phyloP scores from a whole-genome alignment of 2,797 vertebrate genomes.

The Eurystomus glaucurus region DNA sequence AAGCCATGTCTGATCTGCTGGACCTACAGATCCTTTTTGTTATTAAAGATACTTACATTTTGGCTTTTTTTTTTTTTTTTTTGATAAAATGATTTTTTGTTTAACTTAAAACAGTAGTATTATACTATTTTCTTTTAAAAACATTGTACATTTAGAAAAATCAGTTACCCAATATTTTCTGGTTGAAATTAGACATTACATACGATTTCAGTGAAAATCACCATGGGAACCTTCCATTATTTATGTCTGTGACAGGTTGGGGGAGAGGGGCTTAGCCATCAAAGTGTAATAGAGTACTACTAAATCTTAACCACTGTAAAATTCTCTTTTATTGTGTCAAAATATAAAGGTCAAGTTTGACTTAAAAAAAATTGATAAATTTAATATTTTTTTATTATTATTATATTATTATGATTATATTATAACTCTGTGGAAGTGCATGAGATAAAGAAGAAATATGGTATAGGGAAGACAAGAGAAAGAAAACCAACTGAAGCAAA shows the following conservation, averaged over 20 bases:
- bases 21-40: not conserved
- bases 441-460: not conserved
- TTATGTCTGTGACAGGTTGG: not conserved
- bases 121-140: not conserved
- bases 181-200: not conserved
- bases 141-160: not conserved
- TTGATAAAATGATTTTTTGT: not conserved
- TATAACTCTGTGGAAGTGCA: not conserved
- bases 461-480: not conserved
- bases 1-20: not conserved
- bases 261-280: not conserved
- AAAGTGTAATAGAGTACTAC: not conserved
- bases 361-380: not conserved
- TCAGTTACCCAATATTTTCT: not conserved
- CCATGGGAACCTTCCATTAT: not conserved
- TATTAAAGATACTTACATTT: not conserved
- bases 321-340: constrained; percentile 4
- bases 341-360: constrained; percentile 12
- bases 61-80: not conserved
- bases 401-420: not conserved
- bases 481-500: not conserved
- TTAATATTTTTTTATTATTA: not conserved
- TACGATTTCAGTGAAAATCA: not conserved
- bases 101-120: not conserved
- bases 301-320: not conserved